Evolutionary conservation across 2,888 invertebrate genomes (phyloP).

Genomic region (Caenorhabditis sp.): DNA sequence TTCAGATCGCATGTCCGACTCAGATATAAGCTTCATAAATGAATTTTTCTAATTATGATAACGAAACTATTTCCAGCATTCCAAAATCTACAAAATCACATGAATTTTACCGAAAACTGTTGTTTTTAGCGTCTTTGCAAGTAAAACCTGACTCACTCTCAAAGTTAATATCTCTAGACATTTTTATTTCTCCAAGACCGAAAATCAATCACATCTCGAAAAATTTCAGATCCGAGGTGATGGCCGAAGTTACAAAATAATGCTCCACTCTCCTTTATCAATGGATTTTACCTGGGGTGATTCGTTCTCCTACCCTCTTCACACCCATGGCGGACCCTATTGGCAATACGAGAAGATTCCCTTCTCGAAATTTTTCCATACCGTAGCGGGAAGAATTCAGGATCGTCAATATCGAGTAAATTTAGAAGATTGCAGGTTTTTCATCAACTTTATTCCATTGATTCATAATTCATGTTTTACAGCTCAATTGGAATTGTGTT

Average conservation of each 20-base stretch:
- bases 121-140: no score
- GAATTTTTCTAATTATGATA: no score
- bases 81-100: no score
- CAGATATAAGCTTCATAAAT: no score
- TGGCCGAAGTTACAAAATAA: slow-evolving; percentile 87
- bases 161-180: no score
- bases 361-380: slow-evolving; percentile 65
- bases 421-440: slow-evolving; percentile 50
- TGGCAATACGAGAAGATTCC: slow-evolving; percentile 84
- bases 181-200: no score
- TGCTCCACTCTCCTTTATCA: slow-evolving; percentile 80
- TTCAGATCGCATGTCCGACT: no score
- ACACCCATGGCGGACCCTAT: slow-evolving; percentile 90
- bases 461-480: slow-evolving; percentile 74
- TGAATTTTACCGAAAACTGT: no score
- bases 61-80: no score
- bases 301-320: slow-evolving; percentile 84
- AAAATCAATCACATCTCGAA: no score
- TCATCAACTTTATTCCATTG: no score
- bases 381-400: slow-evolving; percentile 67
- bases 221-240: slow-evolving; percentile 81
- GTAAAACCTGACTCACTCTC: no score
- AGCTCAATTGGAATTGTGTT: slow-evolving; percentile 87
- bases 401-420: slow-evolving; percentile 61
- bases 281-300: slow-evolving; percentile 90